A percentile compares a stretch with the other conserved stretches of the same genome.
Evolutionary conservation across 1,140 invertebrate species (phyloP).

Genomic region (Pseudomyrmex flavicornis): DNA sequence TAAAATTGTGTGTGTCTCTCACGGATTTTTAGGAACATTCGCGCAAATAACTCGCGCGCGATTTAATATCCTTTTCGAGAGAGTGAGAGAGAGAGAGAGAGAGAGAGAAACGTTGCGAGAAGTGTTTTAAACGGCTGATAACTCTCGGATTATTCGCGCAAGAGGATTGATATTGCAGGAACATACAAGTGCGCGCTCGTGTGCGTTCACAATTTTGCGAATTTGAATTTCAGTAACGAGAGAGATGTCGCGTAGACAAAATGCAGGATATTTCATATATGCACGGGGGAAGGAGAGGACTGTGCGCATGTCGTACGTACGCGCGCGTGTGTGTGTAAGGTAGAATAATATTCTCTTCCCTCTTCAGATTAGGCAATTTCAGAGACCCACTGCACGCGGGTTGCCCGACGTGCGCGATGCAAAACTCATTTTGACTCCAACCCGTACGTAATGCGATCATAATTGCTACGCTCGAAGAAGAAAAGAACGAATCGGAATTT

Average conservation of each 20-base stretch:
- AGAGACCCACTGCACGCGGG: background rate
- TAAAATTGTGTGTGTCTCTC: too few relatives aligned
- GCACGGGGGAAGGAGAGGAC: background rate
- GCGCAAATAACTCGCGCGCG: too few relatives aligned
- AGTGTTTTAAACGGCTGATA: too few relatives aligned
- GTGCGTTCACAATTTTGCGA: background rate
- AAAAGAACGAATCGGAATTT: slow-evolving; percentile 22
- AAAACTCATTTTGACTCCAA: slow-evolving; percentile 42
- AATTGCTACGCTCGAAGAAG: slow-evolving; percentile 3
- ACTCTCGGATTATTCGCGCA: background rate
- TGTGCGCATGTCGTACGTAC: too few relatives aligned
- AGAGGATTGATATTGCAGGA: background rate
- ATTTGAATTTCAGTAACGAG: slow-evolving; percentile 16
- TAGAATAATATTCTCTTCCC: slow-evolving; percentile 4
- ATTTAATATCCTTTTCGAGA: too few relatives aligned
- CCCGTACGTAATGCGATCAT: slow-evolving; percentile 24
- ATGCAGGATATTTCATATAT: background rate
- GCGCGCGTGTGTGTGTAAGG: too few relatives aligned
- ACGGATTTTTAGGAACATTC: too few relatives aligned
- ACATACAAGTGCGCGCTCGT: background rate
- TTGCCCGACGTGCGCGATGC: slow-evolving; percentile 10
- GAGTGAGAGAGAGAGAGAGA: too few relatives aligned
- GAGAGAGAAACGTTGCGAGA: too few relatives aligned
- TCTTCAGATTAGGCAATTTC: slow-evolving; percentile 8
- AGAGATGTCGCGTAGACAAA: background rate